A percentile compares a stretch with the other conserved stretches of the same genome.
phyloP scores from a whole-genome alignment of 2,797 vertebrate genomes.

The Etheostoma perlongum region DNA sequence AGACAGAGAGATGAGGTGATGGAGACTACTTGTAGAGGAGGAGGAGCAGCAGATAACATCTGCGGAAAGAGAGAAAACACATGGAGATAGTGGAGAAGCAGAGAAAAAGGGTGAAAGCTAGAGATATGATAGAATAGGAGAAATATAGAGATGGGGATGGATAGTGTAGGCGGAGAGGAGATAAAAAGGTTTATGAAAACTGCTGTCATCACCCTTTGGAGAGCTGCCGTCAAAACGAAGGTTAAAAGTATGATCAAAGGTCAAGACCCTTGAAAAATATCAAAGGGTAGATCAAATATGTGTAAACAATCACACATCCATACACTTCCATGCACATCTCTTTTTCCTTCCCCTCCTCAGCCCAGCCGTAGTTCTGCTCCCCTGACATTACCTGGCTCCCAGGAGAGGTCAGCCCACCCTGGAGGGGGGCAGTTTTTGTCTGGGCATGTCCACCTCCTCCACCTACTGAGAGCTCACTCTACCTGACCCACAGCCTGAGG shows the following conservation, averaged over 20 bases:
- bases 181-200: conserved; percentile 44
- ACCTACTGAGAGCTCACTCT: conserved; percentile 29
- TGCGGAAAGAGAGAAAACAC: conserved; percentile 52
- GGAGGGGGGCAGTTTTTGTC: conserved; percentile 71
- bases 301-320: conserved; percentile 1
- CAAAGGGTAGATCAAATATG: conserved; percentile 23
- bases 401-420: conserved; percentile 71
- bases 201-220: conserved; percentile 31
- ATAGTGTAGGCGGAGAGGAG: not conserved
- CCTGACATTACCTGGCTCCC: conserved; percentile 43
- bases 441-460: conserved; percentile 45
- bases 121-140: conserved; percentile 4
- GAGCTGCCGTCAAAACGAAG: conserved; percentile 41
- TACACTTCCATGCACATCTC: not conserved
- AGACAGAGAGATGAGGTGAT: conserved; percentile 40
- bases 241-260: conserved; percentile 45
- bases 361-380: conserved; percentile 26
- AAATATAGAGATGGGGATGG: not conserved
- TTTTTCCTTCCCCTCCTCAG: not conserved
- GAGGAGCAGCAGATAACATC: conserved; percentile 50
- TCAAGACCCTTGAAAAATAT: conserved; percentile 37
- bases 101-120: not conserved
- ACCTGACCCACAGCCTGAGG: conserved; percentile 44
- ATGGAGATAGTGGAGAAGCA: conserved; percentile 5
- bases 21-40: conserved; percentile 28